A percentile compares a stretch with the other conserved stretches of the same genome.
Conservation (phyloP, 1,140 invertebrate genomes). For the Plutomurus gul region DNA sequence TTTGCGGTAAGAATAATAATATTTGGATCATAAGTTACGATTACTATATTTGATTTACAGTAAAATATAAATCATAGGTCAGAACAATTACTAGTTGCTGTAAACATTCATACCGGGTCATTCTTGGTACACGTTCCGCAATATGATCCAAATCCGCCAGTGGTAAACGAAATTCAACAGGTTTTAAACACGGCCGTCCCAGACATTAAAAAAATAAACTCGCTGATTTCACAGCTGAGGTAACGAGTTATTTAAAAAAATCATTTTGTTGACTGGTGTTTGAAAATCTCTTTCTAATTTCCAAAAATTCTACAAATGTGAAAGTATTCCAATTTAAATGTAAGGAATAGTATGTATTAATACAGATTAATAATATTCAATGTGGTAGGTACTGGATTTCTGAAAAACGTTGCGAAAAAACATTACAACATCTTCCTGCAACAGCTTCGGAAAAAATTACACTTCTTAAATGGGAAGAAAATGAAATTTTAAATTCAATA, state of each 20-base stretch:
- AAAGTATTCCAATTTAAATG: too few species aligned
- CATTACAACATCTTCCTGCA: conserved; percentile 88
- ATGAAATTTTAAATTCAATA: conserved; percentile 73
- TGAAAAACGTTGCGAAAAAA: conserved; percentile 89
- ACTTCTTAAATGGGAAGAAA: conserved; percentile 66
- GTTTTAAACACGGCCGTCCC: conserved; percentile 69
- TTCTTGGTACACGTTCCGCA: conserved; percentile 88
- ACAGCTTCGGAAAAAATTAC: conserved; percentile 83
- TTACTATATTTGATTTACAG: background rate
- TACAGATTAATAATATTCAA: background rate
- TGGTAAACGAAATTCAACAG: conserved; percentile 78
- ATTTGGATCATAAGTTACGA: background rate
- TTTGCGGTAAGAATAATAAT: conserved; percentile 58
- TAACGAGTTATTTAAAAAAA: conserved; percentile 57
- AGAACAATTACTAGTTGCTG: conserved; percentile 86
- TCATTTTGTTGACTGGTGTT: background rate
- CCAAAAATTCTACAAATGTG: too few species aligned
- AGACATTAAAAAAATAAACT: conserved; percentile 72
- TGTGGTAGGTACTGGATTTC: conserved; percentile 80
- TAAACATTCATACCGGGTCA: conserved; percentile 92
- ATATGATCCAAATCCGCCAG: conserved; percentile 72
- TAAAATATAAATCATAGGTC: conserved; percentile 63
- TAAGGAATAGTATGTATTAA: conserved; percentile 17
- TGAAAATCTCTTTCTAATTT: too few species aligned
- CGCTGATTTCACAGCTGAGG: conserved; percentile 72